Base-by-base conservation (phyloP, 1,140 invertebrate genomes). In the Heliothis subflexa region DNA sequence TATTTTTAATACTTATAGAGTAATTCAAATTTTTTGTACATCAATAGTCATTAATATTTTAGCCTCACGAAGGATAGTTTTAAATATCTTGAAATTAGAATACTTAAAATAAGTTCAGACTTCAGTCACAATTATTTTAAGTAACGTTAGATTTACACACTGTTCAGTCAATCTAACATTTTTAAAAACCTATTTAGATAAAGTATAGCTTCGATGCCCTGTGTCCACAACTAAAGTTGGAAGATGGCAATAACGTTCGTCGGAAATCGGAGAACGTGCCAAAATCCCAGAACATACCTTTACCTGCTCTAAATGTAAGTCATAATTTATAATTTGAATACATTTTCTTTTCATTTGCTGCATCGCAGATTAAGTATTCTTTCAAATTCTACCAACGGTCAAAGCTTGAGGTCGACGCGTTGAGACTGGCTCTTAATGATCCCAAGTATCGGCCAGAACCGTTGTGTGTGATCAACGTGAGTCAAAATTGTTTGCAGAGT, bases 231-330 rank as follows among this genome's bases (percentile, higher is more conserved):
- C 92, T 96, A 82, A 95, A 95, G 83, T 93, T 95, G 74, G 95
- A 96, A 86, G 95, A 96, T 83, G 95, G 95, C 83, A 96, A 75
- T 75, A 75, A 75, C 73, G 59, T 40, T 50, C 59, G 57, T 61
- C 73, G 95, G 88, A 95, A 95, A 82, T 94, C 95, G 78, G 96
- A 96, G 80, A 95, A 92, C 61, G 79, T 94, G 28, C 89, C 91
- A 83, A 95, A 95, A 84, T 91, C 95, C 4, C 95, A 96, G 90
- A 94, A 95, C 77, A 95, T 95, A 83, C 96, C 96, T 40, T 95
- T 97, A 82, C 96, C 96, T 78, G 96, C 96, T 52, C 89, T 97
- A 81, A 97, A 97, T 91, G 97, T 97, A 96, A 96, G 96, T 95
- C 66, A 33, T 64, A n/a, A 55, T 68, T 33, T 72, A 55, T 80